Percentiles rank a stretch among this genome's conserved stretches.
Conservation (phyloP, 2,888 invertebrate species). For the Ophion ventricosus region DNA sequence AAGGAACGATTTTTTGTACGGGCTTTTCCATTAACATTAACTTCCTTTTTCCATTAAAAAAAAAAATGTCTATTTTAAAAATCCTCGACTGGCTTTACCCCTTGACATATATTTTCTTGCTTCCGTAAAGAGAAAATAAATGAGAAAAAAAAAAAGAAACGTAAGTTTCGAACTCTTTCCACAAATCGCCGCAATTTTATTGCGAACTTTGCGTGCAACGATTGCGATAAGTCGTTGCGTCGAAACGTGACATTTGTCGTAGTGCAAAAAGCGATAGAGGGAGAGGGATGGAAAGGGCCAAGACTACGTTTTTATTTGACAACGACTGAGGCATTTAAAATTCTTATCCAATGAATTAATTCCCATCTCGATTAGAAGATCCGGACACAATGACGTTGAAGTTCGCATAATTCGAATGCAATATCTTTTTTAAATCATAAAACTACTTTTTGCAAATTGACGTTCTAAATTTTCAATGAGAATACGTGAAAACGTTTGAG, state of each 20-base stretch:
- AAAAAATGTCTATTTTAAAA: no score
- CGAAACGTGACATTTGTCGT: constrained; percentile 25
- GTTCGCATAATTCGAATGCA: no score
- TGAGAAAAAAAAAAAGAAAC: background rate
- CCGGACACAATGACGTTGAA: no score
- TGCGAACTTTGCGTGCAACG: constrained; percentile 29
- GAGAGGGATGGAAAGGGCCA: background rate
- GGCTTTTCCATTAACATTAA: no score
- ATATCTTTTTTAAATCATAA: no score
- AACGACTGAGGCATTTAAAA: constrained; percentile 37
- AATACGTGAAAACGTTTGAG: no score
- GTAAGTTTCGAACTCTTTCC: constrained; percentile 11
- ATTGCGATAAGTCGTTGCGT: background rate
- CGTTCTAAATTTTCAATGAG: no score
- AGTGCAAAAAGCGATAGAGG: background rate
- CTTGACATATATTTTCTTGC: background rate
- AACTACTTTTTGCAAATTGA: no score
- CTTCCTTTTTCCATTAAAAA: no score
- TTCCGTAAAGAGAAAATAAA: background rate
- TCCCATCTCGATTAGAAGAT: constrained; percentile 25
- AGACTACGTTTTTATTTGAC: background rate
- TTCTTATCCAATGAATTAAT: constrained; percentile 37
- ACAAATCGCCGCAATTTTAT: constrained; percentile 13
- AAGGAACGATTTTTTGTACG: no score
- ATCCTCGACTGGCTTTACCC: no score